These are phyloP conservation scores for Vulpes ferrilata DNA, from an alignment of 2,113 vertebrate genomes.

Conservation along the genomic window DNA sequence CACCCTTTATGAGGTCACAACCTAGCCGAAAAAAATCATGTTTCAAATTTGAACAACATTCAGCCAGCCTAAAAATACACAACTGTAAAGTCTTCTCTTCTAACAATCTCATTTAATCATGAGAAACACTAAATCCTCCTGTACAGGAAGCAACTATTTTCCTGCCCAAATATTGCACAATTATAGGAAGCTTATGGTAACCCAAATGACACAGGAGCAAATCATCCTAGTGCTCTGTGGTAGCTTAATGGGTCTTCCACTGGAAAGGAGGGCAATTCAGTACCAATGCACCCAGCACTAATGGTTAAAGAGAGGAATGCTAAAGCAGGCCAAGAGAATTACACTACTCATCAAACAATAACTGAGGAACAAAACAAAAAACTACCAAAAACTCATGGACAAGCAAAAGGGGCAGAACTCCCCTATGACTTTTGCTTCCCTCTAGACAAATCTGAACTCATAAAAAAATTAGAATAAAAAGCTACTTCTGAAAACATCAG, in stretches of 20 bases:
- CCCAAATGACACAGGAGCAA: not conserved
- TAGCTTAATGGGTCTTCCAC: not conserved
- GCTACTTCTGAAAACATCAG: conserved; percentile 45
- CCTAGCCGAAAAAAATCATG: not conserved
- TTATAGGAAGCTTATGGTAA: conserved; percentile 4
- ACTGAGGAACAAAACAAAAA: conserved; percentile 37
- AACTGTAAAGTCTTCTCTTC: conserved; percentile 15
- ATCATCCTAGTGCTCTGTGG: not conserved
- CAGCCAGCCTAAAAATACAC: not conserved
- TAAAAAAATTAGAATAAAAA: conserved; percentile 22
- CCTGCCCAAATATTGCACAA: not conserved
- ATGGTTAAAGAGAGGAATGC: not conserved
- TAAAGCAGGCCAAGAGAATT: not conserved
- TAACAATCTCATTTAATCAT: not conserved
- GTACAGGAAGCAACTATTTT: conserved; percentile 20
- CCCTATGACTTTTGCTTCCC: not conserved
- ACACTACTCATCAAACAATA: not conserved
- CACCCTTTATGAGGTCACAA: not conserved
- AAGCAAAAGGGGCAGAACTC: conserved; percentile 3
- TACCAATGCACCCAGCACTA: not conserved
- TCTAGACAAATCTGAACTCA: conserved; percentile 3
- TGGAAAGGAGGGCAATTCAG: not conserved
- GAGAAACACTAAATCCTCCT: not conserved
- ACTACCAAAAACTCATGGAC: not conserved
- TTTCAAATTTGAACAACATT: conserved; percentile 28